These are phyloP conservation scores for Dynastes hyllus DNA, from an alignment of 2,888 invertebrate species.

Conservation along the genomic window DNA sequence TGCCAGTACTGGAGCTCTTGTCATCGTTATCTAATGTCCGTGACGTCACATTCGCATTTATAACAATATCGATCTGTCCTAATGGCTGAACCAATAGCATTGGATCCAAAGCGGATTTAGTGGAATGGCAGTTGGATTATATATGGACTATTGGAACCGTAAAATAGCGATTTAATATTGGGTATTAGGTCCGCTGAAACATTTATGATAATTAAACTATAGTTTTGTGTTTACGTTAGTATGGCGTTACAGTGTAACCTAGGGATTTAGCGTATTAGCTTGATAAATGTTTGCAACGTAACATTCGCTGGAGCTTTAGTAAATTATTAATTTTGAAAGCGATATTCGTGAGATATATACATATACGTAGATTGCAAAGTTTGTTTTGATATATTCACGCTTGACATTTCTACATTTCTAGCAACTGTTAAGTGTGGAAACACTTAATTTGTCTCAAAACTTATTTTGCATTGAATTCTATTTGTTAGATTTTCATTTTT, in stretches of 20 bases:
- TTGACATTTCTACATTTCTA: no score
- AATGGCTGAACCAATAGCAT: constrained; percentile 58
- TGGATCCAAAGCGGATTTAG: constrained; percentile 59
- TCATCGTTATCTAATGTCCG: constrained; percentile 44
- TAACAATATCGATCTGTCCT: constrained; percentile 59
- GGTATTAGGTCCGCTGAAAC: constrained; percentile 51
- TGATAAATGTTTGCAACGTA: constrained; percentile 7
- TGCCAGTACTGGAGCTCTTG: constrained; percentile 1
- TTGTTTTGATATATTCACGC: no score
- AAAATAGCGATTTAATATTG: constrained; percentile 51
- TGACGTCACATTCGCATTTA: constrained; percentile 57
- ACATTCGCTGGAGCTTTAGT: neutral
- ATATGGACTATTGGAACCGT: constrained; percentile 53
- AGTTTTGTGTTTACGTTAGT: constrained; percentile 21
- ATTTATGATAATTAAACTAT: constrained; percentile 52
- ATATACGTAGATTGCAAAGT: no score
- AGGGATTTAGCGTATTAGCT: neutral
- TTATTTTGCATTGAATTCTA: no score
- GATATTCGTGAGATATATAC: no score
- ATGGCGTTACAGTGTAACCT: no score
- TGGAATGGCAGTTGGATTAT: constrained; percentile 56
- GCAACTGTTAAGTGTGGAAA: no score
- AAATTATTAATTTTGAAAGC: no score
- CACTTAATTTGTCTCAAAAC: no score
- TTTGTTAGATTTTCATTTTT: no score